phyloP scores from a whole-genome alignment of 2,113 vertebrate species.

The Rhea americana region DNA sequence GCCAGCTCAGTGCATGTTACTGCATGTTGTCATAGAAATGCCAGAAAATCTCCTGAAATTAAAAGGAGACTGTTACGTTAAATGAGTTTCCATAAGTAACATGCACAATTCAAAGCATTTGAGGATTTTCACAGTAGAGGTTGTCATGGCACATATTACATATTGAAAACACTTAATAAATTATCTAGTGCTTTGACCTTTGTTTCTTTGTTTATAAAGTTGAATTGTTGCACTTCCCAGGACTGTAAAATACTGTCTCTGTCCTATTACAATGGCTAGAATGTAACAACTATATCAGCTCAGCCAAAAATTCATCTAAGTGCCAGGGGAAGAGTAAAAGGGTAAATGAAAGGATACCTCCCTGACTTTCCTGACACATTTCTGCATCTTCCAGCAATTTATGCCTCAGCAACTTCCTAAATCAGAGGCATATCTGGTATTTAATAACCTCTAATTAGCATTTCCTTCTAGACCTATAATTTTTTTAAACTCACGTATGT shows the following conservation, averaged over 20 bases:
- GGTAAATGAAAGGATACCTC: fast-evolving
- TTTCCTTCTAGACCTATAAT: neutral
- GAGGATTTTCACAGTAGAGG: neutral
- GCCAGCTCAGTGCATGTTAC: neutral
- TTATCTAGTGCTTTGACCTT: neutral
- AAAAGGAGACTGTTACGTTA: neutral
- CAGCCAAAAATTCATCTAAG: neutral
- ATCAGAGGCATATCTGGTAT: neutral
- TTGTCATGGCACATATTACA: neutral
- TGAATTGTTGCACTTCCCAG: neutral
- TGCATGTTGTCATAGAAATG: neutral
- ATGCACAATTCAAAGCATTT: neutral
- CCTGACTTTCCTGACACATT: neutral
- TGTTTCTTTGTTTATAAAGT: neutral
- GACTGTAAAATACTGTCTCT: neutral
- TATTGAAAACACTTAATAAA: neutral
- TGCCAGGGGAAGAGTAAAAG: neutral
- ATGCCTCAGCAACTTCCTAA: neutral
- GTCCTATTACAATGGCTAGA: neutral
- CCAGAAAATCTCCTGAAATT: neutral
- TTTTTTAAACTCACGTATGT: fast-evolving
- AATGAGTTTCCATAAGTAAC: neutral
- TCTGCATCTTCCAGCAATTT: neutral
- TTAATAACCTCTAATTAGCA: neutral
- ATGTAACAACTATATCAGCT: neutral